Evolutionary conservation across 1,140 invertebrate species (phyloP).

Genomic region (Drosophila insularis): DNA sequence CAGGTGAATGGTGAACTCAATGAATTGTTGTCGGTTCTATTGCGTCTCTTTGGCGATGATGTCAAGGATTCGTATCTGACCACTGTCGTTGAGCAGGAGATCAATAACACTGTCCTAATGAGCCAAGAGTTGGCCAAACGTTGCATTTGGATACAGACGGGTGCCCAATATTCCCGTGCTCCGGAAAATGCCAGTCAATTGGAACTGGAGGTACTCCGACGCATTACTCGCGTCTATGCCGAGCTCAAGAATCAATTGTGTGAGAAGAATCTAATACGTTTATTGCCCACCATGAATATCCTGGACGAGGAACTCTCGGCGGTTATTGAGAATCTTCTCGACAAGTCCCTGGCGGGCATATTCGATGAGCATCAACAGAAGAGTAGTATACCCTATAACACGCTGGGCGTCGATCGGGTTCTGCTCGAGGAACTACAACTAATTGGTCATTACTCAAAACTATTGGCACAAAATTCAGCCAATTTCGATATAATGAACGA

Average conservation of each 20-base stretch:
- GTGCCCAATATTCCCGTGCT: slow-evolving; percentile 83
- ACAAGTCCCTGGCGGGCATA: slow-evolving; percentile 84
- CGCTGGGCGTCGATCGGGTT: slow-evolving; percentile 78
- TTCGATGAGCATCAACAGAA: slow-evolving; percentile 84
- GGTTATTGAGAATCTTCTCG: slow-evolving; percentile 83
- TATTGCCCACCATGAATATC: slow-evolving; percentile 85
- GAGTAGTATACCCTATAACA: slow-evolving; percentile 77
- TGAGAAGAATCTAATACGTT: slow-evolving; percentile 86
- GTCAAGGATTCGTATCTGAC: slow-evolving; percentile 90
- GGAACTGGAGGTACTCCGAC: slow-evolving; percentile 85
- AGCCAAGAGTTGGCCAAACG: slow-evolving; percentile 88
- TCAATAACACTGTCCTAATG: slow-evolving; percentile 90
- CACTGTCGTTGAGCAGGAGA: slow-evolving; percentile 91
- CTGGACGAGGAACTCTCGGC: slow-evolving; percentile 85
- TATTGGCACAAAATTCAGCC: slow-evolving; percentile 79
- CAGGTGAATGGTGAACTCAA: slow-evolving; percentile 85
- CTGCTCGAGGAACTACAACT: slow-evolving; percentile 84
- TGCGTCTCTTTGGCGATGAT: slow-evolving; percentile 88
- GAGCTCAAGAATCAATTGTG: slow-evolving; percentile 87
- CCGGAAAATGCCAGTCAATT: slow-evolving; percentile 82
- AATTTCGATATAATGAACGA: slow-evolving; percentile 84
- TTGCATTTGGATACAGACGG: slow-evolving; percentile 88
- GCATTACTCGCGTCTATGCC: slow-evolving; percentile 87
- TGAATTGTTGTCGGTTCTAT: slow-evolving; percentile 86
- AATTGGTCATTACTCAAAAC: slow-evolving; percentile 85